Evolutionary conservation across 2,113 vertebrate genomes (phyloP).

Genomic region (Ancistrus triradiatus): DNA sequence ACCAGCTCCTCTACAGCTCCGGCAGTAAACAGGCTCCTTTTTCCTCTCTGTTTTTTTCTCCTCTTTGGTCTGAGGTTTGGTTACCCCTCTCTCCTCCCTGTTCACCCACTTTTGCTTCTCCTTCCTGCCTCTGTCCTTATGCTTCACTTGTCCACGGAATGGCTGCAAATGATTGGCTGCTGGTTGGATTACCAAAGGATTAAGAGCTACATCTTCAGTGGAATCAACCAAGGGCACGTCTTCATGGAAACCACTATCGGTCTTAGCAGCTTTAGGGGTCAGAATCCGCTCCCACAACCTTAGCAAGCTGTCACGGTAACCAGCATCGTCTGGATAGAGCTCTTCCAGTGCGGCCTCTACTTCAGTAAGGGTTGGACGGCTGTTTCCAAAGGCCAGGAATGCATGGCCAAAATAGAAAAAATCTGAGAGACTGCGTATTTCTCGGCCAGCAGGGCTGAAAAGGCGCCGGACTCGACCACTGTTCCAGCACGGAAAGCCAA

Average conservation of each 20-base stretch:
- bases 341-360: constrained; percentile 82
- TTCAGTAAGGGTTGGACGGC: constrained; percentile 74
- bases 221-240: constrained; percentile 6
- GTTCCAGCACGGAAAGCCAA: constrained; percentile 90
- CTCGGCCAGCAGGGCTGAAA: constrained; percentile 75
- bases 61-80: constrained; percentile 23
- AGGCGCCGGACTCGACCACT: constrained; percentile 82
- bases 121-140: constrained; percentile 25
- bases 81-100: constrained; percentile 25
- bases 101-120: too few relatives aligned
- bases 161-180: constrained; percentile 42
- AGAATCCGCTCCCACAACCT: constrained; percentile 73
- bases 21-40: constrained; percentile 30
- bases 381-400: constrained; percentile 82
- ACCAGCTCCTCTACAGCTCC: constrained; percentile 26
- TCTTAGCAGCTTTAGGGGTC: constrained; percentile 70
- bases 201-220: neutral
- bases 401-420: constrained; percentile 87
- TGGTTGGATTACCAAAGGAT: constrained; percentile 3
- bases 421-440: constrained; percentile 76
- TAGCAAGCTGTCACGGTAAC: constrained; percentile 60
- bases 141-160: constrained; percentile 13
- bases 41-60: constrained; percentile 27
- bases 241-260: constrained; percentile 65
- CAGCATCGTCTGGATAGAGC: constrained; percentile 75